Evolutionary conservation across 1,140 invertebrate species (phyloP).

Genomic region (Phocides pigmalion): DNA sequence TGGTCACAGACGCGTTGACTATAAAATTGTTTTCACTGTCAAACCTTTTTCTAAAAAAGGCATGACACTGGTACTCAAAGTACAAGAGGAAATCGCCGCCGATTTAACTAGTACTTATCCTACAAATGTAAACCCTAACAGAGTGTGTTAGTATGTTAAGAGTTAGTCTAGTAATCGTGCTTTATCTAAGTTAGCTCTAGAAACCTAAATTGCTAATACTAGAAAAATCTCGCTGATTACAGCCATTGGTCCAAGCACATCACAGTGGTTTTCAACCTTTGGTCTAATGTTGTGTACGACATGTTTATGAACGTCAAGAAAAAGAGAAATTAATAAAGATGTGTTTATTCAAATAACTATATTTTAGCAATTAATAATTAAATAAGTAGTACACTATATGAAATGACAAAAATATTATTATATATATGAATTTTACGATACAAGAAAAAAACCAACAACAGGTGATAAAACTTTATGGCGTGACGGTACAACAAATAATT

Average conservation of each 20-base stretch:
- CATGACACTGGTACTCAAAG: neutral
- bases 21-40: no score
- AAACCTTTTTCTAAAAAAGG: neutral
- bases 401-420: no score
- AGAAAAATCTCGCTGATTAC: constrained; percentile 16
- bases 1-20: neutral
- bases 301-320: no score
- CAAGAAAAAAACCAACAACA: no score
- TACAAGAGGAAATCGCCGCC: neutral
- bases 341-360: no score
- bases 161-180: constrained; percentile 27
- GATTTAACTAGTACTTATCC: neutral
- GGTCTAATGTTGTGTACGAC: no score
- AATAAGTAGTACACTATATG: no score
- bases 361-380: no score
- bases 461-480: no score
- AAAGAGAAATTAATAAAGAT: no score
- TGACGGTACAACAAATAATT: no score
- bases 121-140: constrained; percentile 7
- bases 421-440: no score
- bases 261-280: constrained; percentile 18
- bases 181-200: constrained; percentile 10
- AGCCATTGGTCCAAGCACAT: constrained; percentile 76
- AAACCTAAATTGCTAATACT: constrained; percentile 12
- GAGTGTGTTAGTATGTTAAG: constrained; percentile 32